Percentiles rank a stretch among this genome's conserved stretches.
Evolutionary conservation across 2,888 invertebrate species (phyloP).

Genomic region (Metellina segmentata): DNA sequence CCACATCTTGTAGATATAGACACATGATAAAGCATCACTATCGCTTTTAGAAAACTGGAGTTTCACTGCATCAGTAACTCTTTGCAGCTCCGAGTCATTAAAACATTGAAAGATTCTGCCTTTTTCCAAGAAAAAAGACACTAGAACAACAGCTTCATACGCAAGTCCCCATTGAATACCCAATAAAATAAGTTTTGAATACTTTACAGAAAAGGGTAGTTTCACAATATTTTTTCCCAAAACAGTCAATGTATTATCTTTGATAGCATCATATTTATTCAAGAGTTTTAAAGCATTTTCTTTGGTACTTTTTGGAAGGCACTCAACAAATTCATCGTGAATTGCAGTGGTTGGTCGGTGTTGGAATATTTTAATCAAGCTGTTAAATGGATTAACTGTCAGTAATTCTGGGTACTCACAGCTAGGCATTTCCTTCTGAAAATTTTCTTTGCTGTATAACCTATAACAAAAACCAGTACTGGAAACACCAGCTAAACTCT

Average conservation of each 20-base stretch:
- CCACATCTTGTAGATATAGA: constrained; percentile 63
- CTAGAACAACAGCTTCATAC: constrained; percentile 62
- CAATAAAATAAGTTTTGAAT: constrained; percentile 57
- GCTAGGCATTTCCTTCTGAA: constrained; percentile 47
- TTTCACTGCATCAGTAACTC: constrained; percentile 56
- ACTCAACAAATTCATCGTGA: constrained; percentile 55
- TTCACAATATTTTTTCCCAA: constrained; percentile 57
- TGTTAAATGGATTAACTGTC: constrained; percentile 55
- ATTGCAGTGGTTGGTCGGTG: constrained; percentile 16
- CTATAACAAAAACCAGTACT: constrained; percentile 54
- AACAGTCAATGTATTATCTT: constrained; percentile 45
- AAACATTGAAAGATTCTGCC: constrained; percentile 31
- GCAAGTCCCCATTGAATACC: constrained; percentile 59
- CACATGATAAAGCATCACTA: constrained; percentile 59
- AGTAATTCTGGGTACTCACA: constrained; percentile 63
- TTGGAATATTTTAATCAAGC: constrained; percentile 57
- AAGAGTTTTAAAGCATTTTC: constrained; percentile 24
- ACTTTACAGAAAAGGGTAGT: constrained; percentile 49
- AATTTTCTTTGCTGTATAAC: constrained; percentile 62
- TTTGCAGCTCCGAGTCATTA: constrained; percentile 14
- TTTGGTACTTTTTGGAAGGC: constrained; percentile 35
- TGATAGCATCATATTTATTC: constrained; percentile 44
- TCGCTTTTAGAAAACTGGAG: constrained; percentile 35
- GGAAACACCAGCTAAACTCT: constrained; percentile 51
- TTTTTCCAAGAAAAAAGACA: constrained; percentile 59